These are phyloP conservation scores for Oncorhynchus nerka DNA, from an alignment of 2,113 vertebrate genomes.

Conservation along the genomic window DNA sequence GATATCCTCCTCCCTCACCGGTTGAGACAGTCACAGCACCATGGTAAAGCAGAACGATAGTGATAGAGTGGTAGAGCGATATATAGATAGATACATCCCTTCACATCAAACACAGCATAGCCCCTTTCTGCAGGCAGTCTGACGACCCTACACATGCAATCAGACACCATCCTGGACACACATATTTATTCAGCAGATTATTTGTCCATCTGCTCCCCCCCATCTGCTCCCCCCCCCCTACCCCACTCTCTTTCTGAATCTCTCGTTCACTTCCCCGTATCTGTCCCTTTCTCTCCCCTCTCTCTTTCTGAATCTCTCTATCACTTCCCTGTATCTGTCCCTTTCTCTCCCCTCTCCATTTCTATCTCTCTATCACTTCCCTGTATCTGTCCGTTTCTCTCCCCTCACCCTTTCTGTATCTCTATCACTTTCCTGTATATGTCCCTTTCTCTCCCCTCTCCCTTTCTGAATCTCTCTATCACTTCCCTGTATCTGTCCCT, in stretches of 20 bases:
- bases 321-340: too few relatives aligned
- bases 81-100: neutral
- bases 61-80: too few relatives aligned
- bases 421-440: too few relatives aligned
- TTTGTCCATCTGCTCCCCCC: slow-evolving; percentile 37
- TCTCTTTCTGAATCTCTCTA: too few relatives aligned
- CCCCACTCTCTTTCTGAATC: neutral
- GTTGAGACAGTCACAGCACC: too few relatives aligned
- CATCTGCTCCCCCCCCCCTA: neutral
- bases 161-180: slow-evolving; percentile 16
- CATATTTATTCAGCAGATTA: slow-evolving; percentile 38
- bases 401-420: too few relatives aligned
- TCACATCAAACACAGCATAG: slow-evolving; percentile 16
- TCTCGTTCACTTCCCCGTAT: neutral
- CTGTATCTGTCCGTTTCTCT: too few relatives aligned
- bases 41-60: too few relatives aligned
- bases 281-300: neutral
- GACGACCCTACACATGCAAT: neutral
- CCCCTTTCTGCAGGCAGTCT: too few relatives aligned
- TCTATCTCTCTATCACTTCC: too few relatives aligned
- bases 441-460: neutral
- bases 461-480: neutral
- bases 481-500: neutral
- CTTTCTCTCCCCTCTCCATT: too few relatives aligned
- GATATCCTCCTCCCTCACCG: too few relatives aligned